A percentile compares a stretch with the other conserved stretches of the same genome.
Conservation (phyloP, 2,797 vertebrate species). For the Cottoperca gobio region DNA sequence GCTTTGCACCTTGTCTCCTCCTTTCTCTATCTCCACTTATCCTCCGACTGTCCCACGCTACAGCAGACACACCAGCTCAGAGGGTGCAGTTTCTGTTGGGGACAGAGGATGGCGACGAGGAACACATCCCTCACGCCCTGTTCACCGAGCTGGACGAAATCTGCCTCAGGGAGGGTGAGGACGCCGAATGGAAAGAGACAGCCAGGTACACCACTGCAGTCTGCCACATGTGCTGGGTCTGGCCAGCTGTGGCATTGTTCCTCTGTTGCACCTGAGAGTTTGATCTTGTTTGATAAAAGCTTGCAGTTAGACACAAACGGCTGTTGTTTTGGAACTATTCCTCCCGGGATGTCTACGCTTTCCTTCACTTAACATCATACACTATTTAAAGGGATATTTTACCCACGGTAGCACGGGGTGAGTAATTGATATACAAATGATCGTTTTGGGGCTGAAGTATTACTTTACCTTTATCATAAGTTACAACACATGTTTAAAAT, state of each 20-base stretch:
- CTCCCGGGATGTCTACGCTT: background rate
- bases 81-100: conserved; percentile 98
- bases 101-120: conserved; percentile 96
- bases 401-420: too few species aligned
- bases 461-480: background rate
- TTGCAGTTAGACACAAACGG: too few species aligned
- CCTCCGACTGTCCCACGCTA: conserved; percentile 2
- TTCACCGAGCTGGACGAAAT: conserved; percentile 99
- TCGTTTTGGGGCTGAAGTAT: too few species aligned
- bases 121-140: conserved; percentile 97
- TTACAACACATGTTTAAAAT: background rate
- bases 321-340: background rate
- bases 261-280: conserved; percentile 29
- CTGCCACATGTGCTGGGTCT: conserved; percentile 1
- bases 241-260: conserved; percentile 7
- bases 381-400: too few species aligned
- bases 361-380: background rate
- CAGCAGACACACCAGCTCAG: conserved; percentile 95
- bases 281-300: too few species aligned
- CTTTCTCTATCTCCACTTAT: background rate
- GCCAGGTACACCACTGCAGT: conserved; percentile 87
- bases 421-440: too few species aligned
- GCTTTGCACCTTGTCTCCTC: background rate
- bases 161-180: conserved; percentile 95
- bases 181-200: conserved; percentile 97